A percentile compares a stretch with the other conserved stretches of the same genome.
phyloP scores from a whole-genome alignment of 37 sponge, comb jelly and placozoan genomes.

The Hexactinellida sp. region DNA sequence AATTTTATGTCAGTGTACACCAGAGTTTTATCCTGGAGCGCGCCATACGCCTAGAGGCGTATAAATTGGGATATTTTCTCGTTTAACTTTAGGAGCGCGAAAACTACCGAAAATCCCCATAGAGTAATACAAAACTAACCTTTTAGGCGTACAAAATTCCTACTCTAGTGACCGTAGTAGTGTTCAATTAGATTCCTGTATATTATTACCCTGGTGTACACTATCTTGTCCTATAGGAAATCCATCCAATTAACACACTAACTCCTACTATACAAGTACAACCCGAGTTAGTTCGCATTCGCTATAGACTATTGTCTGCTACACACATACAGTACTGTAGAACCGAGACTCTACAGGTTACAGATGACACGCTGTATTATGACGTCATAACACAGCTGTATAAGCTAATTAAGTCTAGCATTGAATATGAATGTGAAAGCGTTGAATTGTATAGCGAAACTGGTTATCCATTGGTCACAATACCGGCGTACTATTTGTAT shows the following conservation, averaged over 20 bases:
- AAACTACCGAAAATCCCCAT: too few relatives aligned
- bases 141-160: too few relatives aligned
- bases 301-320: not conserved
- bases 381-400: slow-evolving; percentile 7
- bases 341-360: not conserved
- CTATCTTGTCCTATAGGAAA: not conserved
- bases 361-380: not conserved
- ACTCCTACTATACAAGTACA: not conserved
- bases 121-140: too few relatives aligned
- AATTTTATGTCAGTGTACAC: too few relatives aligned
- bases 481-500: not conserved
- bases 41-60: too few relatives aligned
- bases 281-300: not conserved
- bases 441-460: not conserved
- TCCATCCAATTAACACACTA: not conserved
- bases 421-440: slow-evolving; percentile 8
- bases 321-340: not conserved
- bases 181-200: too few relatives aligned
- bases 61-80: too few relatives aligned
- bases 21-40: too few relatives aligned
- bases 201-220: too few relatives aligned
- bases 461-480: not conserved
- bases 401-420: not conserved
- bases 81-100: too few relatives aligned
- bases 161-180: too few relatives aligned